Conservation (phyloP, 92 coral and sea anemone species). For the Montipora capitata region DNA sequence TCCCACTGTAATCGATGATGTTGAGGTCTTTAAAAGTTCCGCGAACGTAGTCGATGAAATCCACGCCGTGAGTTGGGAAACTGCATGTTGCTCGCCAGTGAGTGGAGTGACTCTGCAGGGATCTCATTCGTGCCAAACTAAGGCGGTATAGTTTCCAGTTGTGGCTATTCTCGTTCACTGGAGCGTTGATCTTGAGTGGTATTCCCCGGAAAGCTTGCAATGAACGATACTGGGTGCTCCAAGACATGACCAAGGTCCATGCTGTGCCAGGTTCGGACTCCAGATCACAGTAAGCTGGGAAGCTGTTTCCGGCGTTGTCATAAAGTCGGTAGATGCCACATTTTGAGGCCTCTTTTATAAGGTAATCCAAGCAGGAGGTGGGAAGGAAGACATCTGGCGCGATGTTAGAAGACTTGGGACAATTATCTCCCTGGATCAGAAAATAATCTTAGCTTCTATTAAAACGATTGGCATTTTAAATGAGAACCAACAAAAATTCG, state of each 20-base stretch:
- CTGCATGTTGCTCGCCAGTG: conserved; percentile 88
- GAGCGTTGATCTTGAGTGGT: conserved; percentile 28
- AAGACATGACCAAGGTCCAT: conserved; percentile 85
- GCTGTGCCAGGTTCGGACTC: conserved; percentile 72
- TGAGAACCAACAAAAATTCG: too few relatives aligned
- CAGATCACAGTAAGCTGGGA: conserved; percentile 80
- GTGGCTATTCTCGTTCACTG: conserved; percentile 72
- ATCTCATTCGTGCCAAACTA: conserved; percentile 57
- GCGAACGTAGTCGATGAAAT: conserved; percentile 75
- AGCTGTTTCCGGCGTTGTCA: conserved; percentile 38
- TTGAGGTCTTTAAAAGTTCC: conserved; percentile 67
- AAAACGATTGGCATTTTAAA: too few relatives aligned
- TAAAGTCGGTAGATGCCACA: conserved; percentile 60
- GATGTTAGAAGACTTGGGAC: too few relatives aligned
- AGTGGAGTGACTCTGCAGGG: conserved; percentile 74
- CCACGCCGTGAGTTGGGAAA: conserved; percentile 67
- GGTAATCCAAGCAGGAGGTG: conserved; percentile 67
- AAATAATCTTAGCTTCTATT: too few relatives aligned
- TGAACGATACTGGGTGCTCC: conserved; percentile 22
- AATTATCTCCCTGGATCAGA: too few relatives aligned
- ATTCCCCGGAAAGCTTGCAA: background rate
- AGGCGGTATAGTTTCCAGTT: conserved; percentile 79
- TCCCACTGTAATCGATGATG: conserved; percentile 12
- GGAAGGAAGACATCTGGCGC: background rate
- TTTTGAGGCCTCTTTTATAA: conserved; percentile 25